Evolutionary conservation across 2,113 vertebrate species (phyloP).

Genomic region (Canis aureus): DNA sequence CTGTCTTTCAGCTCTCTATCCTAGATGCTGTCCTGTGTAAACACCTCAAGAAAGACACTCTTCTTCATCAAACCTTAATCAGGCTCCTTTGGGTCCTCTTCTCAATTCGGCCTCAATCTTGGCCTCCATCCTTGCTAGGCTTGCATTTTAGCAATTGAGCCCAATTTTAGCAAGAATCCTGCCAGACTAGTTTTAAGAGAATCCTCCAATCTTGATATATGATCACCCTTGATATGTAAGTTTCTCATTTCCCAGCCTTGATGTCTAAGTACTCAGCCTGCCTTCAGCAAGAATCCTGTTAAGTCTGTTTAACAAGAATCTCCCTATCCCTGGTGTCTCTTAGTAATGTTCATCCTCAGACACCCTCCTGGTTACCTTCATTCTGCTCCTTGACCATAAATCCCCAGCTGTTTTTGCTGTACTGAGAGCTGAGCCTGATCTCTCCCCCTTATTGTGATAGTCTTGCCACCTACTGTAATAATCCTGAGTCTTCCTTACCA

Average conservation of each 20-base stretch:
- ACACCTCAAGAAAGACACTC: background rate
- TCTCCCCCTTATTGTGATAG: background rate
- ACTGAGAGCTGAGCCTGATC: background rate
- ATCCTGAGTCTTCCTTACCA: background rate
- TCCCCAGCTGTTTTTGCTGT: background rate
- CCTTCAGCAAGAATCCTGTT: background rate
- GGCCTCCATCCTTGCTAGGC: background rate
- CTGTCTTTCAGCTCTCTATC: background rate
- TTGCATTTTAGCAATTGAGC: background rate
- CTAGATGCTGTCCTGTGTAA: background rate
- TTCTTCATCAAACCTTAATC: background rate
- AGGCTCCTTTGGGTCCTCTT: background rate
- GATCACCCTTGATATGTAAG: background rate
- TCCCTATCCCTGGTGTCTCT: background rate
- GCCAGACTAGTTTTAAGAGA: background rate
- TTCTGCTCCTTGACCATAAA: background rate
- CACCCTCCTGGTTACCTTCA: background rate
- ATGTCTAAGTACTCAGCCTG: background rate
- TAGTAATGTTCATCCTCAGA: background rate
- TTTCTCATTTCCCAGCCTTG: background rate
- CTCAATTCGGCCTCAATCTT: background rate
- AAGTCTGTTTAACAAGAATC: background rate
- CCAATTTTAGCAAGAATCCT: slow-evolving; percentile 25
- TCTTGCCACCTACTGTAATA: background rate
- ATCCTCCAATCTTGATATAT: background rate